Percentiles rank a stretch among this genome's conserved stretches.
phyloP scores from a whole-genome alignment of 2,888 invertebrate species.

The Tachina lurida region DNA sequence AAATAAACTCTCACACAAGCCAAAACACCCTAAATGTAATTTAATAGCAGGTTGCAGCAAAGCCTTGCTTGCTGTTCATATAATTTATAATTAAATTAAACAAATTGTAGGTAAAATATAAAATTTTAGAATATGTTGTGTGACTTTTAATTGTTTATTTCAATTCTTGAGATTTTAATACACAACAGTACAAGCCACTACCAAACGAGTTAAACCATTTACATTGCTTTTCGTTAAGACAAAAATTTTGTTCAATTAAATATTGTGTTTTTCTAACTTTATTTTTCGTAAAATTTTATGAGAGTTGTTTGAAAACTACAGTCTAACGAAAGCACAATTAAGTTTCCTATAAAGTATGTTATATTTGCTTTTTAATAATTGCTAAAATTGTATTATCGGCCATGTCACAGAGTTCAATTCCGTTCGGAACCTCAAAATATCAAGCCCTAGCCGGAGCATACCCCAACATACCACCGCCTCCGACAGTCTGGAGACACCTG shows the following conservation, averaged over 20 bases:
- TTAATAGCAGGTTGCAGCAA: slow-evolving; percentile 12
- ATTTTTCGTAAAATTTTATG: neutral
- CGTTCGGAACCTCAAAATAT: no score
- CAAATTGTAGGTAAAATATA: neutral
- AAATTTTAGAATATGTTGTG: neutral
- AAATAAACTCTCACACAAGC: slow-evolving; percentile 21
- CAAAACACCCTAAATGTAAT: neutral
- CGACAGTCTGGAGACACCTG: no score
- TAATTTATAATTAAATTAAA: slow-evolving; percentile 51
- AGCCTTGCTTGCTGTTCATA: slow-evolving; percentile 18
- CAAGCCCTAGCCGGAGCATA: no score
- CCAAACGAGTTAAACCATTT: neutral
- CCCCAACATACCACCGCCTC: no score
- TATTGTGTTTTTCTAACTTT: neutral
- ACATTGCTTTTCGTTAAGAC: neutral
- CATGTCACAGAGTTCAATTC: no score
- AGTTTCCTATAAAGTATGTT: slow-evolving; percentile 29
- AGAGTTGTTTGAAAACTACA: neutral
- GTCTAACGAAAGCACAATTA: slow-evolving; percentile 29
- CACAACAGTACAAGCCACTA: slow-evolving; percentile 27
- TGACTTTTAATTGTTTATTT: slow-evolving; percentile 3
- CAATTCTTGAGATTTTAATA: slow-evolving; percentile 27
- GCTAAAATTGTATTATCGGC: no score
- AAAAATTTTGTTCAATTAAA: slow-evolving; percentile 28
- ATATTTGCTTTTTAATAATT: slow-evolving; percentile 56